Percentiles rank a stretch among this genome's conserved stretches.
phyloP scores from a whole-genome alignment of 2,888 invertebrate genomes.

The Drymonia ruficornis region DNA sequence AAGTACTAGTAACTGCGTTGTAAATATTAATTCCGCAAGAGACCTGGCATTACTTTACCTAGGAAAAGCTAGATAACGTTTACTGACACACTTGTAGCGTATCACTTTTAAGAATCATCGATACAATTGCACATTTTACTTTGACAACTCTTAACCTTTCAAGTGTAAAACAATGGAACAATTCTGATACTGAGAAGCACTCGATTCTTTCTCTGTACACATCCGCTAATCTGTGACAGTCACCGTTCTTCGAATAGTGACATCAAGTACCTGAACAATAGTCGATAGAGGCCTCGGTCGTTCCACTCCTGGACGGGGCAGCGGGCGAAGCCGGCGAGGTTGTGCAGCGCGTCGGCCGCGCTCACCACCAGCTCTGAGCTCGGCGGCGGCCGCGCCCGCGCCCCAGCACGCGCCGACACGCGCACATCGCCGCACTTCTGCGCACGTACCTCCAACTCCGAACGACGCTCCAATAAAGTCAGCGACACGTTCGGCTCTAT shows the following conservation, averaged over 20 bases:
- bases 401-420: slow-evolving; percentile 44
- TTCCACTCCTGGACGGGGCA: slow-evolving; percentile 70
- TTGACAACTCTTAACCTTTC: background rate
- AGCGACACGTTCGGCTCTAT: slow-evolving; percentile 71
- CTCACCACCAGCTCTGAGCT: slow-evolving; percentile 59
- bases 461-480: slow-evolving; percentile 63
- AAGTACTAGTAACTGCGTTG: too few relatives aligned
- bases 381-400: slow-evolving; percentile 52
- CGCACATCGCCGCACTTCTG: slow-evolving; percentile 60
- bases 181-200: slow-evolving; percentile 3
- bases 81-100: background rate
- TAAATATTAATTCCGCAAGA: too few relatives aligned
- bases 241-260: background rate
- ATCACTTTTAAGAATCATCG: background rate
- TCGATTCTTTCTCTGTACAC: background rate
- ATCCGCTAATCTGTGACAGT: slow-evolving; percentile 1
- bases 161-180: background rate
- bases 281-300: slow-evolving; percentile 66
- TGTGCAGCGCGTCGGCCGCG: slow-evolving; percentile 62
- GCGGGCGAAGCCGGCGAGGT: slow-evolving; percentile 54
- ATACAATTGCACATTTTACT: background rate
- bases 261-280: slow-evolving; percentile 65
- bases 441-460: slow-evolving; percentile 70
- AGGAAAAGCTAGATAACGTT: background rate
- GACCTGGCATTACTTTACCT: too few relatives aligned